phyloP scores from a whole-genome alignment of 53 echinoderm and acorn worm genomes.

The Patiria pectinifera region DNA sequence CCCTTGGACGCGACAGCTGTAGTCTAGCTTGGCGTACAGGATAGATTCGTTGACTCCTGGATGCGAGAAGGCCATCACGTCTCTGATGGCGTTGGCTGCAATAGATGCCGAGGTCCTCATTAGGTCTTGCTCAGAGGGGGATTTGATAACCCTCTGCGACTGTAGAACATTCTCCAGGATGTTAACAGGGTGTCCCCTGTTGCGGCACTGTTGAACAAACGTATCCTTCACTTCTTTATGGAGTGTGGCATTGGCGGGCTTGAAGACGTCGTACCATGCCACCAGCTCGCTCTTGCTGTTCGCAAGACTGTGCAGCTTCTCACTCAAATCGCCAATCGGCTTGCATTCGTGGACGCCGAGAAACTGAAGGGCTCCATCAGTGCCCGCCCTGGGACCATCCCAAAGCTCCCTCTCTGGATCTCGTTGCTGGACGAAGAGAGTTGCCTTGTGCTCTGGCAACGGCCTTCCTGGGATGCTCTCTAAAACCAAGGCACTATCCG shows the following conservation, averaged over 20 bases:
- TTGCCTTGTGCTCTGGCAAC: constrained; percentile 86
- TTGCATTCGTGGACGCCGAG: constrained; percentile 88
- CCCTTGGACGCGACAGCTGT: constrained; percentile 76
- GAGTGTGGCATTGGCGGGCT: constrained; percentile 64
- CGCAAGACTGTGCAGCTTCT: constrained; percentile 69
- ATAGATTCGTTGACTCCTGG: constrained; percentile 88
- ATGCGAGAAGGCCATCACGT: constrained; percentile 84
- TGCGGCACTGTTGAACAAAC: constrained; percentile 81
- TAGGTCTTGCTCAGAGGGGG: constrained; percentile 76
- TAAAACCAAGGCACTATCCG: constrained; percentile 87
- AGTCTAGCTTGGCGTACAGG: constrained; percentile 88
- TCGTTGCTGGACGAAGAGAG: constrained; percentile 85
- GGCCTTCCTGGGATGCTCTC: constrained; percentile 77
- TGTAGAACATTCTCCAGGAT: constrained; percentile 88
- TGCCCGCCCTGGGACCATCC: constrained; percentile 94
- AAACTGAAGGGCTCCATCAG: constrained; percentile 87
- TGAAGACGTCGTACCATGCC: constrained; percentile 95
- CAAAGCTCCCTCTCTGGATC: constrained; percentile 94
- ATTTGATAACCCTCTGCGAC: constrained; percentile 85
- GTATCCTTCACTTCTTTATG: constrained; percentile 82
- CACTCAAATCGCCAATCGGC: constrained; percentile 72
- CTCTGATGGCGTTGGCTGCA: constrained; percentile 80
- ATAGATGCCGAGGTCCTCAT: constrained; percentile 85
- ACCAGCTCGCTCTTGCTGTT: constrained; percentile 61
- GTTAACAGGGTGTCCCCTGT: constrained; percentile 85